Base-by-base conservation (phyloP, 2,797 vertebrate species). In the Sebastes vulpes region DNA sequence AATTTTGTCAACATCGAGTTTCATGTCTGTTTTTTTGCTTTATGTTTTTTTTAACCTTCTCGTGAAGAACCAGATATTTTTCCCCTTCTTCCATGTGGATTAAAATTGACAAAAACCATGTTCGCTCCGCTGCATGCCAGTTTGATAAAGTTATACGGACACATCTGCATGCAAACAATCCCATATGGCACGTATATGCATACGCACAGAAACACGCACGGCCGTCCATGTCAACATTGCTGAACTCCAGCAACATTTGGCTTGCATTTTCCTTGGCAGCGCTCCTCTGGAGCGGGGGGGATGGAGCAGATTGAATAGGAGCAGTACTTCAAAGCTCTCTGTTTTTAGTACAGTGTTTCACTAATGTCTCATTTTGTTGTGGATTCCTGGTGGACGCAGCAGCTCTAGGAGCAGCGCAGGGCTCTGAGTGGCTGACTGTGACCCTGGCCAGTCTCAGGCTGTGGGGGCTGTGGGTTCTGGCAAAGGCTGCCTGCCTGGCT, bases 211-310 rank as follows among this genome's bases (percentile, higher is more conserved):
- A 71, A 57, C 8, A 50, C 2, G 5, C 59, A 72, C 63, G 52
- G 52, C 20, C 53, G 3, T 71, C 38, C 69, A 83, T 71, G 67
- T 72, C 82, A 65, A 68, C 65, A 28, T 74, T 20, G 65, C n/a
- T 66, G 76, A 79, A 61, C 50, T 60, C 3, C 65, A 72, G 79
- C 46, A 57, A 82, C 83, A 87, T 91, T 89, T 91, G 83, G 69
- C 78, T 85, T 82, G 80, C 68, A 82, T 92, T 92, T 92, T 89
- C 56, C 75, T 76, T 76, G 54, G 50, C 77, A 42, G 52, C 25
- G 23, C 35, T 86, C 73, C 59, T 72, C 28, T 23, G 20, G 29
- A 57, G 58, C 4, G 4, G 18, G 4, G 32, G 38, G 31, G 42
- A 18, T 26, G 54, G 72, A 31, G 75, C 14, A 12, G 48, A 73